These are phyloP conservation scores for Dendrocincla tyrannina DNA, from an alignment of 2,797 vertebrate species.

Conservation along the genomic window DNA sequence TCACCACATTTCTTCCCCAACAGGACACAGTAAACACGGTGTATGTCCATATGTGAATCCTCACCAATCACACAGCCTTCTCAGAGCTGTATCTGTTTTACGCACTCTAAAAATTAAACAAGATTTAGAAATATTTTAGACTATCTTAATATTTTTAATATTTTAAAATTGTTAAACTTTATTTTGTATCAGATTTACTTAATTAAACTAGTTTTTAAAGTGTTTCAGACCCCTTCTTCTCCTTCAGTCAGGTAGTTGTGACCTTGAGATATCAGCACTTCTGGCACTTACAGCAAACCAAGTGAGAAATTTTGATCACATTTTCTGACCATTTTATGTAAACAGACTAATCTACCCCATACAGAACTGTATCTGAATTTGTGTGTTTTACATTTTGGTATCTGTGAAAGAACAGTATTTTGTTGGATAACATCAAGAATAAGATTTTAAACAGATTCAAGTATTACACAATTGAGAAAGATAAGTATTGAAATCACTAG, in stretches of 20 bases:
- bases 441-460: neutral
- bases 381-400: neutral
- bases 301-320: neutral
- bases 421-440: neutral
- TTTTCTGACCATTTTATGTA: neutral
- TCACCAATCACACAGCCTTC: neutral
- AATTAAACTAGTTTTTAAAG: neutral
- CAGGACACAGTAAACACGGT: neutral
- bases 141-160: neutral
- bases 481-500: neutral
- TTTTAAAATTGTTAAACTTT: neutral
- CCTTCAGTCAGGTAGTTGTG: neutral
- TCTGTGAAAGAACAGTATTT: neutral
- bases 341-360: neutral
- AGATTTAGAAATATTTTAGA: neutral
- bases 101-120: neutral
- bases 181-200: neutral
- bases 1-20: neutral
- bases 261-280: neutral
- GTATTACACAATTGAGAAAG: neutral
- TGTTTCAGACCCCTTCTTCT: neutral
- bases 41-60: accelerated
- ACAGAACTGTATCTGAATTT: neutral
- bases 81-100: neutral
- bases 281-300: neutral